phyloP scores from a whole-genome alignment of 2,113 vertebrate genomes.

The Pagrus major region DNA sequence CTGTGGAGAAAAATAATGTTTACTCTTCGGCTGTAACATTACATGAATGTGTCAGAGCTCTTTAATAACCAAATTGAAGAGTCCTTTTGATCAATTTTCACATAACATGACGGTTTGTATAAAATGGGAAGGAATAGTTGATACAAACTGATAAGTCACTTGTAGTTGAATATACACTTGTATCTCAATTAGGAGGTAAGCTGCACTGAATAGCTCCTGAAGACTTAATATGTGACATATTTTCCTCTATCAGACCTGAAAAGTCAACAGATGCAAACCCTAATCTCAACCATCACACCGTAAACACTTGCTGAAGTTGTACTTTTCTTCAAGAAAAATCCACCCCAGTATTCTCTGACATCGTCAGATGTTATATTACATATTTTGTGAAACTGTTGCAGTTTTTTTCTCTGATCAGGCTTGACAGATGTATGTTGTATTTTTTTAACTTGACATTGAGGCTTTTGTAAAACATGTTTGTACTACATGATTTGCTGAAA shows the following conservation, averaged over 20 bases:
- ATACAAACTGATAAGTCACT: background rate
- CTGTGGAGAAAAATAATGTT: slow-evolving; percentile 32
- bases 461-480: background rate
- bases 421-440: background rate
- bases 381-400: background rate
- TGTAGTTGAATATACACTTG: no score
- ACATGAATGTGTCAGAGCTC: slow-evolving; percentile 11
- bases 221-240: background rate
- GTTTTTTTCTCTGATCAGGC: background rate
- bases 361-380: background rate
- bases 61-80: slow-evolving; percentile 6
- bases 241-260: slow-evolving; percentile 7
- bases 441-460: background rate
- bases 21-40: slow-evolving; percentile 45
- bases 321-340: background rate
- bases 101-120: background rate
- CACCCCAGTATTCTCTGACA: background rate
- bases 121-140: background rate
- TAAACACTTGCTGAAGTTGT: background rate
- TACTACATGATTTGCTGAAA: background rate
- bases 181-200: background rate
- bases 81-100: background rate
- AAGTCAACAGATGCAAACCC: background rate
- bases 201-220: background rate
- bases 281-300: background rate